Evolutionary conservation across 2,113 vertebrate species (phyloP).

Genomic region (Crocuta crocuta): DNA sequence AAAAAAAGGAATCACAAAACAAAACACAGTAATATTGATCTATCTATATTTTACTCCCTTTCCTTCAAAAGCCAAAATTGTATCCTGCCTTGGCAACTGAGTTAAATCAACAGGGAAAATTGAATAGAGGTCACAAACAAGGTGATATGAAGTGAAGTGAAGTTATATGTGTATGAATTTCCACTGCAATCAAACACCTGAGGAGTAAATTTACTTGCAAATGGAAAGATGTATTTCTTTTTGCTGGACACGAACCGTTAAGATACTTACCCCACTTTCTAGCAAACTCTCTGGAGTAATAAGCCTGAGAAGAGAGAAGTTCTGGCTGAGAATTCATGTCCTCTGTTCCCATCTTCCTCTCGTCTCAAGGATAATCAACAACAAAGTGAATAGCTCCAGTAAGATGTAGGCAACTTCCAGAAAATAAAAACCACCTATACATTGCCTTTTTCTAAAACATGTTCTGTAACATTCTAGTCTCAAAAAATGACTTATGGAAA

Average conservation of each 20-base stretch:
- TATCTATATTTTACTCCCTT: slow-evolving; percentile 13
- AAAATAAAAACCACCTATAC: background rate
- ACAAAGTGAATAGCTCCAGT: background rate
- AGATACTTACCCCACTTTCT: background rate
- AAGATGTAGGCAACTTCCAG: background rate
- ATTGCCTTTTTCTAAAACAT: background rate
- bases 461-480: background rate
- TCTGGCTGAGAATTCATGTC: background rate
- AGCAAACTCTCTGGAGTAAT: background rate
- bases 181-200: background rate
- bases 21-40: background rate
- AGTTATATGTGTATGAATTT: background rate
- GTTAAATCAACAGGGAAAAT: background rate
- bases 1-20: background rate
- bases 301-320: background rate
- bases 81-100: background rate
- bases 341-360: background rate
- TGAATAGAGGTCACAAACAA: background rate
- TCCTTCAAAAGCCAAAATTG: background rate
- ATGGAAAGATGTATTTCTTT: background rate
- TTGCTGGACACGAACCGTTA: background rate
- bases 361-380: background rate
- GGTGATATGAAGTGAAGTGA: background rate
- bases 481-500: background rate
- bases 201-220: slow-evolving; percentile 30